Evolutionary conservation across 2,797 vertebrate species (phyloP).

Genomic region (Pelochelys cantorii): DNA sequence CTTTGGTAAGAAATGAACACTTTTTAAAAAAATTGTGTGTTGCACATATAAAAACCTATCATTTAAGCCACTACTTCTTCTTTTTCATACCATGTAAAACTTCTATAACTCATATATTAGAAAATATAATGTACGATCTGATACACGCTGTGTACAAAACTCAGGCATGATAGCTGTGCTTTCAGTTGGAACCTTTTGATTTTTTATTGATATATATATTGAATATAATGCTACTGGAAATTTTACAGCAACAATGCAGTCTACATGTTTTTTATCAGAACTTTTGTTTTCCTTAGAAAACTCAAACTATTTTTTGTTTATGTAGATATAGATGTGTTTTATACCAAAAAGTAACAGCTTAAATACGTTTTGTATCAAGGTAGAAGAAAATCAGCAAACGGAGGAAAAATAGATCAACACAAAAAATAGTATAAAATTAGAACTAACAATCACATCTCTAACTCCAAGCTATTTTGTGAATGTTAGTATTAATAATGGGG

Average conservation of each 20-base stretch:
- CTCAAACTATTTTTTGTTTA: constrained; percentile 57
- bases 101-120: constrained; percentile 79
- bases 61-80: constrained; percentile 64
- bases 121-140: constrained; percentile 79
- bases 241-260: constrained; percentile 85
- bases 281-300: constrained; percentile 77
- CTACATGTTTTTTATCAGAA: constrained; percentile 73
- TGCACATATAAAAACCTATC: constrained; percentile 76
- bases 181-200: constrained; percentile 81
- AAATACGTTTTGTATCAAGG: constrained; percentile 52
- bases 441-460: background rate
- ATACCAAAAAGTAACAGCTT: constrained; percentile 55
- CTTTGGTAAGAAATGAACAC: constrained; percentile 91
- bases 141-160: constrained; percentile 85
- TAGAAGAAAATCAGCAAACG: constrained; percentile 30
- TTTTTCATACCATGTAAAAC: constrained; percentile 65
- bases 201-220: constrained; percentile 78
- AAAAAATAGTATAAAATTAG: background rate
- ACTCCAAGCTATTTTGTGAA: constrained; percentile 2
- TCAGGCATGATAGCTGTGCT: constrained; percentile 85
- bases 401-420: constrained; percentile 22
- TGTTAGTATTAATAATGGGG: background rate
- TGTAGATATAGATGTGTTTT: background rate
- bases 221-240: constrained; percentile 84
- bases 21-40: constrained; percentile 74